Evolutionary conservation across 2,888 invertebrate genomes (phyloP).

Genomic region (Liposcelis brunnea): DNA sequence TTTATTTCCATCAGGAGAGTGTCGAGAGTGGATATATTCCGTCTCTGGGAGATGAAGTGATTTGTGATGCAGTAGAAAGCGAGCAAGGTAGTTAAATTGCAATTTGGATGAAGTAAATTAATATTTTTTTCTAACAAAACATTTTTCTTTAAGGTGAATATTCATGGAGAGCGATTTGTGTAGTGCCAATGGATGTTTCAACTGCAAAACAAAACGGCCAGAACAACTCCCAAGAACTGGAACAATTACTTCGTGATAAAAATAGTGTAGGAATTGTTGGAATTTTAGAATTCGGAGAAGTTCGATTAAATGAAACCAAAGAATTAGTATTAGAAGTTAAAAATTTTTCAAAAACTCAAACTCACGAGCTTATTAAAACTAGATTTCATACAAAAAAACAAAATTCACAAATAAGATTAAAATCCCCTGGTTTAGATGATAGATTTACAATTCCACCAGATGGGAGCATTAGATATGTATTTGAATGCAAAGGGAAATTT

Average conservation of each 20-base stretch:
- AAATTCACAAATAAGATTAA: slow-evolving; percentile 34
- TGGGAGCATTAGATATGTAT: slow-evolving; percentile 27
- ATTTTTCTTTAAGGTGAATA: no score
- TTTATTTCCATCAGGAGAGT: slow-evolving; percentile 39
- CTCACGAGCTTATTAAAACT: no score
- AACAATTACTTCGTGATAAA: background rate
- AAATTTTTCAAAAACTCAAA: slow-evolving; percentile 23
- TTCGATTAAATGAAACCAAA: slow-evolving; percentile 24
- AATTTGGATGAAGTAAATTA: no score
- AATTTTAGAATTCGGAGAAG: slow-evolving; percentile 16
- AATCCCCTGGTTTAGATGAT: slow-evolving; percentile 25
- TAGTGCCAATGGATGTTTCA: slow-evolving; percentile 21
- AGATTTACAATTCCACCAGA: slow-evolving; percentile 27
- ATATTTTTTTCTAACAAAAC: no score
- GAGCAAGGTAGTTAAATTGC: slow-evolving; percentile 31
- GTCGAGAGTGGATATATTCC: slow-evolving; percentile 37
- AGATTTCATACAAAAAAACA: slow-evolving; percentile 31
- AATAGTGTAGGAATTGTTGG: background rate
- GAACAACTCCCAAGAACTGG: no score
- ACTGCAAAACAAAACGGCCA: no score
- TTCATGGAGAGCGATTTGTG: slow-evolving; percentile 40
- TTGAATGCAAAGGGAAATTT: slow-evolving; percentile 38
- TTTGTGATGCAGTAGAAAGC: slow-evolving; percentile 50
- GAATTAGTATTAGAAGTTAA: slow-evolving; percentile 30
- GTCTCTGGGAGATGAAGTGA: slow-evolving; percentile 37